A percentile compares a stretch with the other conserved stretches of the same genome.
phyloP scores from a whole-genome alignment of 1,140 invertebrate genomes.

The Dysdera silvatica region DNA sequence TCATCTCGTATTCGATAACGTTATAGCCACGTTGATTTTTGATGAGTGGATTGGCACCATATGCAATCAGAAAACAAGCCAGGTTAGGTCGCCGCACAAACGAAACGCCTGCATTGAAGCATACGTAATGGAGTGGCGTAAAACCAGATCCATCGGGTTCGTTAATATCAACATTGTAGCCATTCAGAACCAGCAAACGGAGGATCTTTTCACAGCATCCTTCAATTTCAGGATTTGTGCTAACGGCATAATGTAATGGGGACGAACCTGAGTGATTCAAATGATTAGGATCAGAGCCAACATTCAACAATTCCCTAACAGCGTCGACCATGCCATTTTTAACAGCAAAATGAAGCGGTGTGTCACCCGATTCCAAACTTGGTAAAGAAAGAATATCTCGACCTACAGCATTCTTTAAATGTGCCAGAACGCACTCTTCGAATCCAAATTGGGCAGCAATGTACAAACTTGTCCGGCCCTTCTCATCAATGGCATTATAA shows the following conservation, averaged over 20 bases:
- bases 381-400: conserved; percentile 42
- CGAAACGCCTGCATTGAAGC: conserved; percentile 37
- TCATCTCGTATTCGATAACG: conserved; percentile 37
- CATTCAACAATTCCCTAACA: conserved; percentile 36
- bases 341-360: conserved; percentile 43
- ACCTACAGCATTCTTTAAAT: conserved; percentile 42
- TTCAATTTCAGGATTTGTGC: conserved; percentile 28
- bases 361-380: conserved; percentile 39
- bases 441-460: conserved; percentile 38
- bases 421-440: conserved; percentile 37
- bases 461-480: conserved; percentile 40
- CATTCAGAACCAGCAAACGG: conserved; percentile 36
- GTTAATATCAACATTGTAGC: conserved; percentile 42
- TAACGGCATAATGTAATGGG: conserved; percentile 38
- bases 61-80: conserved; percentile 39
- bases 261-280: conserved; percentile 36
- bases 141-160: conserved; percentile 36
- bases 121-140: conserved; percentile 41
- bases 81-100: conserved; percentile 38
- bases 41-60: conserved; percentile 39
- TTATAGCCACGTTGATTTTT: conserved; percentile 35
- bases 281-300: conserved; percentile 42
- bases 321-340: conserved; percentile 37
- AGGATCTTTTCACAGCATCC: conserved; percentile 36
- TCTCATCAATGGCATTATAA: conserved; percentile 43